These are phyloP conservation scores for Chiroxiphia lanceolata DNA, from an alignment of 2,797 vertebrate genomes.

Conservation along the genomic window DNA sequence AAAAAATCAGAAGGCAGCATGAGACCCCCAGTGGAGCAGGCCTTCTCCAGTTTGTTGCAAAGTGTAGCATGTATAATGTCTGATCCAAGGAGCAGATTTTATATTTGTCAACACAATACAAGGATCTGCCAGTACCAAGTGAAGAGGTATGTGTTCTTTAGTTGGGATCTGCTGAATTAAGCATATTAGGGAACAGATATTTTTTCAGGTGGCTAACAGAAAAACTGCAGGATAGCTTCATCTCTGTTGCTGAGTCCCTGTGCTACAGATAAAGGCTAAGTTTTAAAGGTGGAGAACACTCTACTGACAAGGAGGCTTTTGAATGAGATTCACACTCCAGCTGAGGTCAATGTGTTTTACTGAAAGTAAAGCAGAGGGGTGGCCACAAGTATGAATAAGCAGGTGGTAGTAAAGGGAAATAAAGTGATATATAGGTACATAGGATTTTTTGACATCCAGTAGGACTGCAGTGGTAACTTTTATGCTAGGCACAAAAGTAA, in stretches of 20 bases:
- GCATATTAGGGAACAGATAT: fast-evolving
- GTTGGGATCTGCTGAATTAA: not conserved
- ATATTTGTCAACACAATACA: not conserved
- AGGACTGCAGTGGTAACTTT: not conserved
- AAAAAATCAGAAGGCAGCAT: not conserved
- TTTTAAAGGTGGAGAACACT: not conserved
- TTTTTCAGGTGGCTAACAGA: not conserved
- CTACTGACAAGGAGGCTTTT: not conserved
- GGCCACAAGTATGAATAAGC: not conserved
- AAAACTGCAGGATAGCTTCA: not conserved
- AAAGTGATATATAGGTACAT: not conserved
- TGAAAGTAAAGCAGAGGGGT: not conserved
- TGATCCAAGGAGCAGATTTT: not conserved
- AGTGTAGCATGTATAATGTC: not conserved
- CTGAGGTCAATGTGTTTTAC: not conserved
- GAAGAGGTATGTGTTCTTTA: not conserved
- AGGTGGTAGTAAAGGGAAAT: not conserved
- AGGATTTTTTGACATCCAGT: not conserved
- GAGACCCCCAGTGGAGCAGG: not conserved
- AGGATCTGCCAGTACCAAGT: not conserved
- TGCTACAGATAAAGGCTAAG: not conserved
- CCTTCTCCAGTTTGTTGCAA: not conserved
- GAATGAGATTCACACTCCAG: not conserved
- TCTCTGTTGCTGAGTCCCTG: not conserved
- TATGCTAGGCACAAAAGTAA: not conserved